A percentile compares a stretch with the other conserved stretches of the same genome.
Evolutionary conservation across 2,797 vertebrate species (phyloP).

Genomic region (Oreortyx pictus): DNA sequence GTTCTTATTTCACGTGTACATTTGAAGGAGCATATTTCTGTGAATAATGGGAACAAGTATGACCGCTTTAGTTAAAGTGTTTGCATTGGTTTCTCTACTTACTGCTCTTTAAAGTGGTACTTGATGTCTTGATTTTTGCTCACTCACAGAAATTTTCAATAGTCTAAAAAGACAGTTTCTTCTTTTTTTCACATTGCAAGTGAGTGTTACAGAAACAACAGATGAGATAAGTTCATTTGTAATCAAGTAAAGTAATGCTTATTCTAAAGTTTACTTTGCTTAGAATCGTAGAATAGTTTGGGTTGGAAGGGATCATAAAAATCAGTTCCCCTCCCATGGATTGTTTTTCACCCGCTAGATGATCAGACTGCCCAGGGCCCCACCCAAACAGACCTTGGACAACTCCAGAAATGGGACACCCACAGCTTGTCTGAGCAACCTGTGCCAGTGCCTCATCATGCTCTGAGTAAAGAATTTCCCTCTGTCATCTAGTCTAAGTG

Average conservation of each 20-base stretch:
- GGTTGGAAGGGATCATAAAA: too few relatives aligned
- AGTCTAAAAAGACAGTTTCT: not conserved
- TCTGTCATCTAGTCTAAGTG: too few relatives aligned
- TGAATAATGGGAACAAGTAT: not conserved
- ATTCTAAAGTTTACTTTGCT: not conserved
- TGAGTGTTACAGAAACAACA: not conserved
- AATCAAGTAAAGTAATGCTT: not conserved
- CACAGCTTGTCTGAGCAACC: too few relatives aligned
- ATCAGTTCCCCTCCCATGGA: too few relatives aligned
- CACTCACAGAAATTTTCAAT: not conserved
- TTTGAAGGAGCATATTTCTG: not conserved
- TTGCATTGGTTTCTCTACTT: not conserved
- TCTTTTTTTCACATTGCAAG: not conserved
- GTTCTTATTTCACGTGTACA: not conserved
- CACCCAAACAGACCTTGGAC: too few relatives aligned
- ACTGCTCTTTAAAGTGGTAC: not conserved
- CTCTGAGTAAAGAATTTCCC: too few relatives aligned
- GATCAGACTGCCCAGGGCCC: too few relatives aligned
- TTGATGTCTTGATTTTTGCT: not conserved
- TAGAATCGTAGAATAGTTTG: too few relatives aligned
- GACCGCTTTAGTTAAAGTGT: not conserved
- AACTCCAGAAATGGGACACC: too few relatives aligned
- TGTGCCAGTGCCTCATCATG: too few relatives aligned
- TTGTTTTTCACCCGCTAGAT: too few relatives aligned
- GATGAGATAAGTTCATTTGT: not conserved